Percentiles rank a stretch among this genome's conserved stretches.
Evolutionary conservation across 1,140 invertebrate genomes (phyloP).

Genomic region (Alviniconcha marisindica): DNA sequence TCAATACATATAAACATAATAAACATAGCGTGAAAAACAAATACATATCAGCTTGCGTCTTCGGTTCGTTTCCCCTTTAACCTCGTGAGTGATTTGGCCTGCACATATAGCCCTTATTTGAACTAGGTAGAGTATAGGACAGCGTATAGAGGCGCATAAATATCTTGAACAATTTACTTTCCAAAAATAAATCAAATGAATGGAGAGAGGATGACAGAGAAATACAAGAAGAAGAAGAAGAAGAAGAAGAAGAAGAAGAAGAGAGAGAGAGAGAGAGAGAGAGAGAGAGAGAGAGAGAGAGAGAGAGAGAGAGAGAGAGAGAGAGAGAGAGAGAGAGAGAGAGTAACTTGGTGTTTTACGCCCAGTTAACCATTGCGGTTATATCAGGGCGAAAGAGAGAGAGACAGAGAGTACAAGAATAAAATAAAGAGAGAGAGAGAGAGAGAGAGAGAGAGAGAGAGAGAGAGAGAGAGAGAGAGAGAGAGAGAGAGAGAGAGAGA

Average conservation of each 20-base stretch:
- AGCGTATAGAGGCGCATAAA: too few species aligned
- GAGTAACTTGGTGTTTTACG: not conserved
- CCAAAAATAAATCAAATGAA: too few species aligned
- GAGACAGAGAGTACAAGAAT: not conserved
- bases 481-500: not conserved
- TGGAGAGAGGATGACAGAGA: not conserved
- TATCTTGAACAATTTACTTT: too few species aligned
- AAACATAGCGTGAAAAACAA: too few species aligned
- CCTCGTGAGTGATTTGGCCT: too few species aligned
- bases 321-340: not conserved
- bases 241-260: not conserved
- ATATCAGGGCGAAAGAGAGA: not conserved
- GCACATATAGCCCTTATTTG: too few species aligned
- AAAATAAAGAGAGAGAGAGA: not conserved
- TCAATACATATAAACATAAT: too few species aligned
- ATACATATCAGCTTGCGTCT: too few species aligned
- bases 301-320: conserved; percentile 8
- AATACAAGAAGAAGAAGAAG: not conserved
- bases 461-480: not conserved
- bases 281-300: not conserved
- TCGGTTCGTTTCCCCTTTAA: too few species aligned
- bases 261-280: not conserved
- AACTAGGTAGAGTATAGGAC: too few species aligned
- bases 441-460: not conserved
- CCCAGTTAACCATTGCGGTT: not conserved